Evolutionary conservation across 2,113 vertebrate genomes (phyloP).

Genomic region (Ahaetulla prasina): DNA sequence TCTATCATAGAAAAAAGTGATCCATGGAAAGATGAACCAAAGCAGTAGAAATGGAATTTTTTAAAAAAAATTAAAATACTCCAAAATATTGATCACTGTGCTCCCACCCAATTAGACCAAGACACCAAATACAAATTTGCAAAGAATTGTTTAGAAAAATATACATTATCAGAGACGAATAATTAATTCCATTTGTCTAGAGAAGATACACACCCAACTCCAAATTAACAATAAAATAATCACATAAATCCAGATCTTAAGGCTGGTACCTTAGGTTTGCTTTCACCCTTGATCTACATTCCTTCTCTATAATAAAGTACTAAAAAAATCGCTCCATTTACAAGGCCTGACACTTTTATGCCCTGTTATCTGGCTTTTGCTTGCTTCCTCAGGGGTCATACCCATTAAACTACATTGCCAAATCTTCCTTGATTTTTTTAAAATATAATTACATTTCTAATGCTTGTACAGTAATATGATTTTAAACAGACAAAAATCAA

Average conservation of each 20-base stretch:
- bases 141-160: background rate
- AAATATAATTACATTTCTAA: background rate
- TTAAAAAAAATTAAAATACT: background rate
- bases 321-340: background rate
- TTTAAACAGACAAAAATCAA: background rate
- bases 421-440: background rate
- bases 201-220: background rate
- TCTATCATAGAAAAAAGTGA: background rate
- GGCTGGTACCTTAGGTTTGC: background rate
- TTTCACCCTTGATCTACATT: background rate
- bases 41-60: background rate
- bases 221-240: background rate
- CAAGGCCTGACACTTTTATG: background rate
- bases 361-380: background rate
- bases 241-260: background rate
- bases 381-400: background rate
- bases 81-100: background rate
- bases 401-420: background rate
- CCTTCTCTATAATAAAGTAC: background rate
- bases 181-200: background rate
- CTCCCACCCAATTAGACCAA: background rate
- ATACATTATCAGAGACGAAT: background rate
- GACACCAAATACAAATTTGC: background rate
- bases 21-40: background rate
- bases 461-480: background rate